A percentile compares a stretch with the other conserved stretches of the same genome.
These are phyloP conservation scores for Uloborus plumipes DNA, from an alignment of 2,888 invertebrate genomes.

Conservation along the genomic window DNA sequence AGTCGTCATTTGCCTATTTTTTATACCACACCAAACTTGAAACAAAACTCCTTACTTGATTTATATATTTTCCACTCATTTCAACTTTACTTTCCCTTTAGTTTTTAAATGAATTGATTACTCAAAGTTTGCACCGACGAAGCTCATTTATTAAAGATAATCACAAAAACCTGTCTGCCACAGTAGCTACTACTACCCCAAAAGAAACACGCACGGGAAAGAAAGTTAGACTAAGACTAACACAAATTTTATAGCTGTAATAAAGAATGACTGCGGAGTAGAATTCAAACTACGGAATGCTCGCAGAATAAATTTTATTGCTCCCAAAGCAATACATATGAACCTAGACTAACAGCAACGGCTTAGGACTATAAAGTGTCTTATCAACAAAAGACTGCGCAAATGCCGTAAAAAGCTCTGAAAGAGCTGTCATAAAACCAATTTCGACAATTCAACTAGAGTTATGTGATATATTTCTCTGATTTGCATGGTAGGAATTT, in stretches of 20 bases:
- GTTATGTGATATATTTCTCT: not conserved
- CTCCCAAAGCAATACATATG: not conserved
- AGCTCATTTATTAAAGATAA: no score
- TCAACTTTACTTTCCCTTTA: no score
- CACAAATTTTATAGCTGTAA: conserved; percentile 20
- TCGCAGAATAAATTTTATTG: conserved; percentile 39
- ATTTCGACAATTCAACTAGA: not conserved
- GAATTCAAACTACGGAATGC: conserved; percentile 23
- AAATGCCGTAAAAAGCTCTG: not conserved
- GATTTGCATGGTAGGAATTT: not conserved
- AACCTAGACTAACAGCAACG: not conserved
- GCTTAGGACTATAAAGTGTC: conserved; percentile 2
- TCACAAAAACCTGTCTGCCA: no score
- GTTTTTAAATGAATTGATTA: no score
- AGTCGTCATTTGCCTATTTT: no score
- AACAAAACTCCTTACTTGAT: no score
- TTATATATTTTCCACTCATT: no score
- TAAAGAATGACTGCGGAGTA: conserved; percentile 29
- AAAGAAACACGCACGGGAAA: not conserved
- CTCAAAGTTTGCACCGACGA: no score
- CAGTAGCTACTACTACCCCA: no score
- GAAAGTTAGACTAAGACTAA: not conserved
- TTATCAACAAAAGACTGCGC: not conserved
- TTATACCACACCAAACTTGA: no score
- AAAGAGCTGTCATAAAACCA: conserved; percentile 4